A percentile compares a stretch with the other conserved stretches of the same genome.
Conservation (phyloP, 2,113 vertebrate genomes). For the Pleuronectes platessa region DNA sequence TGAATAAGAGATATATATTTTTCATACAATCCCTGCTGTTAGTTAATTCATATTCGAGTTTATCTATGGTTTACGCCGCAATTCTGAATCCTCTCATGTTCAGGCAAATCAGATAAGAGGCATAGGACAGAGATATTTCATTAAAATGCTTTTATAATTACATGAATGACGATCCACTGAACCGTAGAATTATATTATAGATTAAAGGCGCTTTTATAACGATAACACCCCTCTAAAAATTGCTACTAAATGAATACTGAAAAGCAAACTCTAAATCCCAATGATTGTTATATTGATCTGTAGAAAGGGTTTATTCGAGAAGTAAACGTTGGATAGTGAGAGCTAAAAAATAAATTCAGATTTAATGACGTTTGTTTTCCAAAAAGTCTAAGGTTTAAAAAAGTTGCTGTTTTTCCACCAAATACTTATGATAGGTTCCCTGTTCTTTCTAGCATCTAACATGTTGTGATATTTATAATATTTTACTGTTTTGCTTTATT, state of each 20-base stretch:
- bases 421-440: background rate
- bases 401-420: background rate
- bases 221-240: conserved; percentile 2
- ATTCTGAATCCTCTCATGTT: background rate
- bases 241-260: conserved; percentile 13
- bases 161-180: too few species aligned
- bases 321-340: background rate
- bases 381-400: background rate
- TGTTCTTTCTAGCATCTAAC: background rate
- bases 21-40: conserved; percentile 1
- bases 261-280: conserved; percentile 10
- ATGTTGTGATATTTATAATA: too few species aligned
- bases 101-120: too few species aligned
- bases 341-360: background rate
- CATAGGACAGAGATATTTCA: conserved; percentile 11
- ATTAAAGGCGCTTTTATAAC: background rate
- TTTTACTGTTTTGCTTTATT: too few species aligned
- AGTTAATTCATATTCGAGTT: background rate
- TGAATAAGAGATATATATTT: background rate
- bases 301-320: conserved; percentile 20
- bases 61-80: background rate
- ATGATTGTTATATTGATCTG: conserved; percentile 32
- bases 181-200: too few species aligned
- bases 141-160: conserved; percentile 33
- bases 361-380: conserved; percentile 4